Base-by-base conservation (phyloP, 2,888 invertebrate species). In the Drosophila percnosoma region DNA sequence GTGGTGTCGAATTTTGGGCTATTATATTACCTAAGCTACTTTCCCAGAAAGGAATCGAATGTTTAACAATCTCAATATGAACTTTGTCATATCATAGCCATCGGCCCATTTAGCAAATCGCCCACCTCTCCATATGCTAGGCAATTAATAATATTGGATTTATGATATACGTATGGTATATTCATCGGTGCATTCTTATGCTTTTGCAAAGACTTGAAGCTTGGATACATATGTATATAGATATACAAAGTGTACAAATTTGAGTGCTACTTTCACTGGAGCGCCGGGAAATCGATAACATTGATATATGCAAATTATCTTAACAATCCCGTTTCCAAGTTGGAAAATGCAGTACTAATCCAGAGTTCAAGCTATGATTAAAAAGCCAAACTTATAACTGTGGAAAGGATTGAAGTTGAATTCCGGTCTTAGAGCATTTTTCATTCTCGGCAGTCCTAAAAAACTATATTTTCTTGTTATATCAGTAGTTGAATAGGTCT, bases 1-100 rank as follows among this genome's bases (percentile, higher is more conserved):
- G 55, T 75, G 87, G 81, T 81, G 78, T 86, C 81, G 71, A 81
- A 69, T 89, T 89, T 45, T 69, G 48, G 55, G 63, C 62, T 82
- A 87, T 89, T 87, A 71, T 74, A 62, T 84, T 89, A 89, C 78
- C 63, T 64, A 78, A 67, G 66, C 66, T 60, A 38, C 52, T 33
- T 31, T 33, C 38, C 27, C 49, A 48, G 53, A 54, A 69, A 65
- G 52, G 65, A 69, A 57, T 51, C 64, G 58, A 64, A 65, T 76
- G 64, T 65, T 76, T 62, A 59, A 21, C 75, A 76, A 74, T 65
- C 79, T 60, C 62, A 59, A 42, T 69, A 58, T 65, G 45, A 55
- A 48, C 55, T 57, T 60, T 78, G 78, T 78, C 68, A 78, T 59
- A 10, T 18, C 73, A 73, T 68, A 73, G 6, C 11, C 29, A 29